Percentiles rank a stretch among this genome's conserved stretches.
These are phyloP conservation scores for Calidris pugnax DNA, from an alignment of 2,113 vertebrate genomes.

Conservation along the genomic window DNA sequence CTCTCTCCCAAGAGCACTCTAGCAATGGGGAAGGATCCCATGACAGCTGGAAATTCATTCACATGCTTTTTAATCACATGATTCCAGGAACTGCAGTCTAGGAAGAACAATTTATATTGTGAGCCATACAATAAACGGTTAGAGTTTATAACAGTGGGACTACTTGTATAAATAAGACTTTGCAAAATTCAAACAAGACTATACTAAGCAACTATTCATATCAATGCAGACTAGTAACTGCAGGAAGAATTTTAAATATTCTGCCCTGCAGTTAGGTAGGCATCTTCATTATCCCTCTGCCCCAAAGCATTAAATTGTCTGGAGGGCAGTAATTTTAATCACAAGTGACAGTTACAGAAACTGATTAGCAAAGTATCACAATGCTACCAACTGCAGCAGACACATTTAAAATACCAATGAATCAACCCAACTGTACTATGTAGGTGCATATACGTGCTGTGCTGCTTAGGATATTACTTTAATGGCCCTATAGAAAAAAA, in stretches of 20 bases:
- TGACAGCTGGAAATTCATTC: slow-evolving; percentile 35
- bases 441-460: neutral
- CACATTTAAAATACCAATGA: neutral
- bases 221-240: neutral
- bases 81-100: neutral
- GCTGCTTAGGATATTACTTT: slow-evolving; percentile 3
- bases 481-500: neutral
- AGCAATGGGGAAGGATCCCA: neutral
- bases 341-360: neutral
- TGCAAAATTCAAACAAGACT: slow-evolving; percentile 23
- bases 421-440: neutral
- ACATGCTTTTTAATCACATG: neutral
- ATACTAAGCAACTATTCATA: neutral
- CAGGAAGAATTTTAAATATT: neutral
- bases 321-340: neutral
- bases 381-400: neutral
- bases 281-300: neutral
- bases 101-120: slow-evolving; percentile 24
- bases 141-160: neutral
- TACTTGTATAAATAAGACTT: neutral
- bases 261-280: neutral
- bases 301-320: neutral
- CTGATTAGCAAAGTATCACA: neutral
- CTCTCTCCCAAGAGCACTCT: neutral
- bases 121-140: neutral